Evolutionary conservation across 2,888 invertebrate species (phyloP), one percentile per base, ranked within the genome.

Genomic region (Aporophyla lueneburgensis): DNA sequence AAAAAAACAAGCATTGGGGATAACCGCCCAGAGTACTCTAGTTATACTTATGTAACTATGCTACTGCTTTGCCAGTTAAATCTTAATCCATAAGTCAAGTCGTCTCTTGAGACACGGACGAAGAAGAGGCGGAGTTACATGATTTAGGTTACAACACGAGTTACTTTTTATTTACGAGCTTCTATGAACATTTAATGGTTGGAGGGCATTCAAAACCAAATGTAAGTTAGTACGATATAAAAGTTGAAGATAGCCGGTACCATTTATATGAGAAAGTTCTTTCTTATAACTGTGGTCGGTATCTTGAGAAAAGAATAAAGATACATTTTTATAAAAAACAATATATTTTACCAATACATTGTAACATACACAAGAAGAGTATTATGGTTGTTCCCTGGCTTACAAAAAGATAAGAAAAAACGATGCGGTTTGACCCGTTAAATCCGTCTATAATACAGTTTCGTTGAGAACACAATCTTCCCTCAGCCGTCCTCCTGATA

Each of bases 401-500:
- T 58, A 71, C 24, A 68, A 77, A 73, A 71, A 74, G 71, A 76
- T 84, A 72, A 71, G 71, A 81, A 84, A 80, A 84, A 69, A 49
- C 56, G 56, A 62, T 62, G 49, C 81, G 71, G 72, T 71, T 69
- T 73, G 81, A 74, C 71, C 77, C 73, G 84, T 71, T 58, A 83
- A 84, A 80, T 78, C 73, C 62, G 69, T 67, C 69, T 56, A 59
- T 77, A 80, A 81, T 81, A 84, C 63, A 54, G 69, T 76, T 84
- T 71, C 71, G 56, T 63, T 54, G 46, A 14, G 51, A 76, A 82
- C 40, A 68, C 67, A 78, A 80, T 86, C 71, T 76, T 16, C 27
- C 21, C 79, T 33, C 53, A 76, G 77, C 59, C 78, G 24, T 72
- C 43, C 67, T 66, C 40, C 51, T 24, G 43, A 56, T 71, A 76